These are phyloP conservation scores for Cartodere bifasciata DNA, from an alignment of 2,888 invertebrate genomes.

Conservation along the genomic window DNA sequence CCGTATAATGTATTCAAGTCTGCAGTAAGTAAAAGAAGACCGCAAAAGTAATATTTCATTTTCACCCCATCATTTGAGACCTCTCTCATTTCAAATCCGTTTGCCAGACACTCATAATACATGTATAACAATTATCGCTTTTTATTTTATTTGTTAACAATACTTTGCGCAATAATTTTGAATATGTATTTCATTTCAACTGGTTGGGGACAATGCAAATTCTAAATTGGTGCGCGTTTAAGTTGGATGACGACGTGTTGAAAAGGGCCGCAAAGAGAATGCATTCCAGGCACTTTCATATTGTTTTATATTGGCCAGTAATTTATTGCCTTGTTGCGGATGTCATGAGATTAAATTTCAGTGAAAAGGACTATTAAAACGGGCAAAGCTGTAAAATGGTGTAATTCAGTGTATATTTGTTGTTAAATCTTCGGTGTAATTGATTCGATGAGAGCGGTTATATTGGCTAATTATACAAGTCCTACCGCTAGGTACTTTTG, in stretches of 20 bases:
- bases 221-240: conserved; percentile 18
- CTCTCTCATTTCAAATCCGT: too few species aligned
- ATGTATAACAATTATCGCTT: too few species aligned
- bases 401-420: conserved; percentile 27
- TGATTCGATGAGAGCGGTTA: conserved; percentile 26
- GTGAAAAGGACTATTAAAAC: conserved; percentile 22
- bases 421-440: conserved; percentile 29
- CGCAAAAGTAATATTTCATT: too few species aligned
- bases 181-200: too few species aligned
- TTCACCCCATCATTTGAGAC: too few species aligned
- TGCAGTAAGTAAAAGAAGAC: too few species aligned
- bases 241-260: conserved; percentile 26
- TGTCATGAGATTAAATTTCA: conserved; percentile 32
- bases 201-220: conserved; percentile 7
- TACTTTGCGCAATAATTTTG: too few species aligned
- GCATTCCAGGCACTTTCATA: conserved; percentile 32
- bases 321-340: conserved; percentile 35
- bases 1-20: conserved; percentile 32
- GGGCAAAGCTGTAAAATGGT: conserved; percentile 20
- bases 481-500: conserved; percentile 12
- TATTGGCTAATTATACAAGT: conserved; percentile 26
- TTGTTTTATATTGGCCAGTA: conserved; percentile 37
- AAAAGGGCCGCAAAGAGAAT: conserved; percentile 28
- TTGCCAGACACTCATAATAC: too few species aligned
- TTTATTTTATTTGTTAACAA: too few species aligned